phyloP scores from a whole-genome alignment of 2,888 invertebrate genomes.

The Drepana falcataria region DNA sequence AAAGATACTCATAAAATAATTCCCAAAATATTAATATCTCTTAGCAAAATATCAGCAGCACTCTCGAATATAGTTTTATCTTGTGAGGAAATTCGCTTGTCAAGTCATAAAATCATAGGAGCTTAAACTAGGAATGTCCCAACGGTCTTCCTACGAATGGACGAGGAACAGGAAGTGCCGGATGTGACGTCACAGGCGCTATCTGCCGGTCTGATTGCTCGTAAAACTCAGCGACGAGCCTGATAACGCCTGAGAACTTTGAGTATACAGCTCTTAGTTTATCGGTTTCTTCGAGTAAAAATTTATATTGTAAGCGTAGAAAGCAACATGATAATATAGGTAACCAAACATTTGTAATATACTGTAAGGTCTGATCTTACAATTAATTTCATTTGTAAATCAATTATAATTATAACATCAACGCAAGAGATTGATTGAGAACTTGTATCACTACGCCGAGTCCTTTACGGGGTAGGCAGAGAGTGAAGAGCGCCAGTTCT shows the following conservation, averaged over 20 bases:
- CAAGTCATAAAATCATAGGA: slow-evolving; percentile 2
- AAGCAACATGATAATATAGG: background rate
- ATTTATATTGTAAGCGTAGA: background rate
- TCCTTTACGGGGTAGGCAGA: too few species aligned
- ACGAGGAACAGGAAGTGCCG: slow-evolving; percentile 36
- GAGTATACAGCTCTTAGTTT: slow-evolving; percentile 24
- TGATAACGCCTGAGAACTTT: slow-evolving; percentile 32
- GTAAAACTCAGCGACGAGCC: slow-evolving; percentile 39
- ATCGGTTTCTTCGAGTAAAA: slow-evolving; percentile 1
- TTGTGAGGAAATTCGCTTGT: background rate
- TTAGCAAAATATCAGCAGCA: background rate
- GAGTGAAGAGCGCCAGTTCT: too few species aligned
- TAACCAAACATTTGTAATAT: too few species aligned
- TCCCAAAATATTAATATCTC: too few species aligned
- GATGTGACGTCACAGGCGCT: slow-evolving; percentile 50
- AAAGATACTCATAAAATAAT: too few species aligned
- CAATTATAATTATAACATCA: too few species aligned
- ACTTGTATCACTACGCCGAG: too few species aligned
- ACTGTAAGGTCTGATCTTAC: too few species aligned
- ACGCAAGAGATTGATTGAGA: too few species aligned
- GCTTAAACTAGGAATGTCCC: slow-evolving; percentile 4
- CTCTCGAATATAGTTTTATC: background rate
- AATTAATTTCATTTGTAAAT: too few species aligned
- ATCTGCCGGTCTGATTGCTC: slow-evolving; percentile 52
- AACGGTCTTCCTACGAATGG: slow-evolving; percentile 29